These are phyloP conservation scores for Maniola jurtina DNA, from an alignment of 1,140 invertebrate species.

Conservation along the genomic window DNA sequence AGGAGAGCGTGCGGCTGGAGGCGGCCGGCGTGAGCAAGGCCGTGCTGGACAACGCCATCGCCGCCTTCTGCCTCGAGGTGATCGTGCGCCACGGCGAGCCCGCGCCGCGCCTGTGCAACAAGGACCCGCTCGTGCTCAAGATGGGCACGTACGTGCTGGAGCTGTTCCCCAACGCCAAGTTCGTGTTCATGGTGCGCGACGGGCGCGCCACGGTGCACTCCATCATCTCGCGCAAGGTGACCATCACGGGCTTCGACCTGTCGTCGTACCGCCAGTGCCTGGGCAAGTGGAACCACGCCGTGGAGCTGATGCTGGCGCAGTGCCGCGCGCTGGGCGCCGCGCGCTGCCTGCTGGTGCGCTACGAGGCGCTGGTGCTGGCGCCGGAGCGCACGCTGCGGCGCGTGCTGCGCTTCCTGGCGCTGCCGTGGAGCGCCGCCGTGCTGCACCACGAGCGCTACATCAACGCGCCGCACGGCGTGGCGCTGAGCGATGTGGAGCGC, in stretches of 20 bases:
- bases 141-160: constrained; percentile 93
- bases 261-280: constrained; percentile 95
- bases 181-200: constrained; percentile 98
- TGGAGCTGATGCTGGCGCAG: constrained; percentile 96
- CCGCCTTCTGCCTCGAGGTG: constrained; percentile 97
- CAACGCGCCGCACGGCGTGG: constrained; percentile 96
- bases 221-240: constrained; percentile 97
- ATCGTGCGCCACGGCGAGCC: constrained; percentile 97
- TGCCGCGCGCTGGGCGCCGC: constrained; percentile 92
- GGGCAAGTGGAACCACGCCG: constrained; percentile 97
- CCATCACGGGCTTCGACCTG: constrained; percentile 98
- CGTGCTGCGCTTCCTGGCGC: constrained; percentile 93
- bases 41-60: constrained; percentile 96
- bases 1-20: constrained; percentile 91
- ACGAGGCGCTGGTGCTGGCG: constrained; percentile 98
- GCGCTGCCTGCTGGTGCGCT: constrained; percentile 92
- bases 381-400: constrained; percentile 93
- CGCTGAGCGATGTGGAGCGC: constrained; percentile 95
- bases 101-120: constrained; percentile 96
- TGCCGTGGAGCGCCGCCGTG: constrained; percentile 97
- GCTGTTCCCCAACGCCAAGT: constrained; percentile 93
- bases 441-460: constrained; percentile 98
- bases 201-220: constrained; percentile 98
- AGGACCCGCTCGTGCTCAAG: constrained; percentile 98
- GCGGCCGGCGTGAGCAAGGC: constrained; percentile 97